Percentiles rank a stretch among this genome's conserved stretches.
Conservation (phyloP, 2,888 invertebrate species). For the Pyrrhosoma nymphula region DNA sequence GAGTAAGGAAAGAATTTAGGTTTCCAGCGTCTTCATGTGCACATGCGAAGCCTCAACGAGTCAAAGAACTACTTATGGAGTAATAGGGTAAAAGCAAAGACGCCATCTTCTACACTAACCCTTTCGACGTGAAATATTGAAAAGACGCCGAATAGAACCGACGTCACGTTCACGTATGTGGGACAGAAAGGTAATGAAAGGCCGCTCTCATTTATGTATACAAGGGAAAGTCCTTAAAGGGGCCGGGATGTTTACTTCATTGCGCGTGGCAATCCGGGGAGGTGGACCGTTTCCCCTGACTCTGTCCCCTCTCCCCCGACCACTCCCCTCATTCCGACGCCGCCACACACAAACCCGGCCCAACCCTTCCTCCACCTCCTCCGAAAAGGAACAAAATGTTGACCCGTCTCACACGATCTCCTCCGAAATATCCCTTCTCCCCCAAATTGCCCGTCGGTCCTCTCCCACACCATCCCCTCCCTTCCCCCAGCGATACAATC, state of each 20-base stretch:
- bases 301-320: neutral
- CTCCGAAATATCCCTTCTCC: constrained; percentile 11
- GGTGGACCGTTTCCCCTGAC: neutral
- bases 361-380: neutral
- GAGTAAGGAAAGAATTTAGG: too few relatives aligned
- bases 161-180: neutral
- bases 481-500: neutral
- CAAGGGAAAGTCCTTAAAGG: neutral
- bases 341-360: neutral
- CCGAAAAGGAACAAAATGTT: neutral
- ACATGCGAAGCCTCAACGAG: too few relatives aligned
- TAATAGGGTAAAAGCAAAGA: neutral
- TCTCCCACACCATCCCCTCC: neutral
- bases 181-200: neutral
- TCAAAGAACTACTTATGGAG: neutral
- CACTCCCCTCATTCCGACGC: neutral
- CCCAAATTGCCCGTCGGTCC: neutral
- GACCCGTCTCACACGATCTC: neutral
- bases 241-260: constrained; percentile 2
- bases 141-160: neutral
- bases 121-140: neutral
- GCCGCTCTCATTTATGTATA: neutral
- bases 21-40: too few relatives aligned
- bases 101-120: neutral
- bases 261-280: neutral